Evolutionary conservation across 2,888 invertebrate genomes (phyloP).

Genomic region (Julus scandinavius): DNA sequence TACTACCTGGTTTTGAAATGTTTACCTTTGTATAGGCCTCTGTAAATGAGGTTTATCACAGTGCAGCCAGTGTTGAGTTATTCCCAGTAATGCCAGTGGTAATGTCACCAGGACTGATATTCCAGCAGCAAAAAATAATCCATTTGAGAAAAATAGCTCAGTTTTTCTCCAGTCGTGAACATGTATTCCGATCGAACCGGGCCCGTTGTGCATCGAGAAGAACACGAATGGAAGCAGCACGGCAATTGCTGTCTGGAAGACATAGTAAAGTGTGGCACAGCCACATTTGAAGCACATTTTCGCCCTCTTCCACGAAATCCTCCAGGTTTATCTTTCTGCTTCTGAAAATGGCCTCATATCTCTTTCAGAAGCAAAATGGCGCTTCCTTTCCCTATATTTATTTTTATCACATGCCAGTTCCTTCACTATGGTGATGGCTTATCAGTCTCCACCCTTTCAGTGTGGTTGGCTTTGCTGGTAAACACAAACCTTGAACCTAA

Average conservation of each 20-base stretch:
- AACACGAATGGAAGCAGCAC: background rate
- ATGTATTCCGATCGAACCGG: background rate
- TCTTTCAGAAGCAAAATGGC: background rate
- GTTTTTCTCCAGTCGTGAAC: background rate
- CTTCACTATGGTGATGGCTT: background rate
- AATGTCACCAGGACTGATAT: conserved; percentile 91
- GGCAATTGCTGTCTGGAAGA: background rate
- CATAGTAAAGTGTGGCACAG: conserved; percentile 1
- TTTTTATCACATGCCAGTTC: conserved; percentile 20
- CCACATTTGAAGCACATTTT: background rate
- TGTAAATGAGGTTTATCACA: conserved; percentile 92
- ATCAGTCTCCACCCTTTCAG: background rate
- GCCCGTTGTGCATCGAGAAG: background rate
- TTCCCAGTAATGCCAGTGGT: conserved; percentile 94
- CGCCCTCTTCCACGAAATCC: background rate
- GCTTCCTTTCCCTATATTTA: background rate
- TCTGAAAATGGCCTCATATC: background rate
- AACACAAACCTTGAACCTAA: background rate
- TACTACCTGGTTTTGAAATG: background rate
- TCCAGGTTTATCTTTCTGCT: background rate
- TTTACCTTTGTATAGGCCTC: conserved; percentile 89
- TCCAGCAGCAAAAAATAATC: conserved; percentile 77
- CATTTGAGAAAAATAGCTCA: background rate
- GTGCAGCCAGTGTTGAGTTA: conserved; percentile 91
- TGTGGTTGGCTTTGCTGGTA: background rate